phyloP scores from a whole-genome alignment of 1,140 invertebrate species.

The Euschistus heros region DNA sequence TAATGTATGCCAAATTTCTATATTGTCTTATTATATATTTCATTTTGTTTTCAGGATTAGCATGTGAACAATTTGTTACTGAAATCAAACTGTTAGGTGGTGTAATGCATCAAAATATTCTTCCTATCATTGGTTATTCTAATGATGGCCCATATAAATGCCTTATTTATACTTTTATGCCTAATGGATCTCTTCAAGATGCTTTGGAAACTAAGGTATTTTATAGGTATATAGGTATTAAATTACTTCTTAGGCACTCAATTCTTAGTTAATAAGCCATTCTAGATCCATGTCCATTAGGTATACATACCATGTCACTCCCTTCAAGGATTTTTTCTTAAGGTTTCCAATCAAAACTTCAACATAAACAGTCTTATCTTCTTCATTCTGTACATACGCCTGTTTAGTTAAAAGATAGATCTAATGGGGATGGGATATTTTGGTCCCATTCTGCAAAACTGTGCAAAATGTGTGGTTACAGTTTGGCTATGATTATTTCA shows the following conservation, averaged over 20 bases:
- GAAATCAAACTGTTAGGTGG: conserved; percentile 36
- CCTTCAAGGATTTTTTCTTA: too few relatives aligned
- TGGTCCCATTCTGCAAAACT: too few relatives aligned
- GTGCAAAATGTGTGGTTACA: too few relatives aligned
- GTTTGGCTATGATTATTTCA: too few relatives aligned
- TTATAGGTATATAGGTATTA: neutral
- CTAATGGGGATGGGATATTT: too few relatives aligned
- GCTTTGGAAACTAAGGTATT: conserved; percentile 40
- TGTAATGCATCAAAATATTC: conserved; percentile 44
- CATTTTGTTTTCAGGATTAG: conserved; percentile 17
- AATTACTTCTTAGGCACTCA: neutral
- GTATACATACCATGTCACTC: too few relatives aligned
- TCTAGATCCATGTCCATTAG: too few relatives aligned
- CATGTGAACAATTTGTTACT: conserved; percentile 23
- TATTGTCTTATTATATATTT: neutral
- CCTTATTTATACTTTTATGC: conserved; percentile 56
- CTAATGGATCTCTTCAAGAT: conserved; percentile 54
- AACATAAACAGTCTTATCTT: too few relatives aligned
- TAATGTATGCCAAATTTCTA: neutral
- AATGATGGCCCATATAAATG: conserved; percentile 48
- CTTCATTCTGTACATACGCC: too few relatives aligned
- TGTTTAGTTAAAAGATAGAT: too few relatives aligned
- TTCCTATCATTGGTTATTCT: conserved; percentile 53
- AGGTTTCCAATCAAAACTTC: too few relatives aligned
- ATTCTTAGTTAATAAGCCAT: too few relatives aligned